Conservation (phyloP, 2,113 vertebrate genomes). For the Dasyurus viverrinus region DNA sequence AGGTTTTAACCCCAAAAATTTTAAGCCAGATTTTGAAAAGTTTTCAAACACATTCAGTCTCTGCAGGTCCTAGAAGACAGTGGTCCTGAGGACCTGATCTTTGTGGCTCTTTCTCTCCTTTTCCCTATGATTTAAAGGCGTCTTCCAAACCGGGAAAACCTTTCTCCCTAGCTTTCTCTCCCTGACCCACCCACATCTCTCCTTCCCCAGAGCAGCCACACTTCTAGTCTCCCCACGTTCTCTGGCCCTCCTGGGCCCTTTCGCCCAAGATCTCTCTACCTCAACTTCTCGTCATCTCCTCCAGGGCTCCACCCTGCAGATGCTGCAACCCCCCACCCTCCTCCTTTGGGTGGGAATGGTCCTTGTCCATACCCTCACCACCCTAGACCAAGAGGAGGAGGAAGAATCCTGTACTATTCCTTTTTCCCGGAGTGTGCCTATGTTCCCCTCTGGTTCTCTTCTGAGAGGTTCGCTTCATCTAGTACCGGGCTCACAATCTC, state of each 20-base stretch:
- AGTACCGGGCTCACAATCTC: not conserved
- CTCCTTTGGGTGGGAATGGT: not conserved
- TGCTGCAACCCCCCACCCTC: not conserved
- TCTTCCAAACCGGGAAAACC: not conserved
- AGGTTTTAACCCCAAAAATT: not conserved
- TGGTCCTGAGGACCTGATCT: not conserved
- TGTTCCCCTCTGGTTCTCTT: not conserved
- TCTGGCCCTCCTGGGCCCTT: not conserved
- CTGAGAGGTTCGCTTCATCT: not conserved
- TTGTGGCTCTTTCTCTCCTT: not conserved
- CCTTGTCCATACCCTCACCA: not conserved
- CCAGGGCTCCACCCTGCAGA: not conserved
- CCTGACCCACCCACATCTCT: not conserved
- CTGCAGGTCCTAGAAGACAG: not conserved
- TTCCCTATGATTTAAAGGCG: not conserved
- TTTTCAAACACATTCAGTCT: not conserved
- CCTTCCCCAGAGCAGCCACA: not conserved
- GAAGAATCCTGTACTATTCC: not conserved
- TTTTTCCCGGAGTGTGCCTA: not conserved
- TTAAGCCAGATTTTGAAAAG: not conserved
- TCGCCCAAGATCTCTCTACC: not conserved
- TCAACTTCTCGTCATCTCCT: not conserved
- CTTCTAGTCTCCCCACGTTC: not conserved
- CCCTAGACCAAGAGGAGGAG: not conserved
- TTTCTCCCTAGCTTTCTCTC: not conserved